Evolutionary conservation across 2,113 vertebrate genomes (phyloP).

Genomic region (Indicator indicator): DNA sequence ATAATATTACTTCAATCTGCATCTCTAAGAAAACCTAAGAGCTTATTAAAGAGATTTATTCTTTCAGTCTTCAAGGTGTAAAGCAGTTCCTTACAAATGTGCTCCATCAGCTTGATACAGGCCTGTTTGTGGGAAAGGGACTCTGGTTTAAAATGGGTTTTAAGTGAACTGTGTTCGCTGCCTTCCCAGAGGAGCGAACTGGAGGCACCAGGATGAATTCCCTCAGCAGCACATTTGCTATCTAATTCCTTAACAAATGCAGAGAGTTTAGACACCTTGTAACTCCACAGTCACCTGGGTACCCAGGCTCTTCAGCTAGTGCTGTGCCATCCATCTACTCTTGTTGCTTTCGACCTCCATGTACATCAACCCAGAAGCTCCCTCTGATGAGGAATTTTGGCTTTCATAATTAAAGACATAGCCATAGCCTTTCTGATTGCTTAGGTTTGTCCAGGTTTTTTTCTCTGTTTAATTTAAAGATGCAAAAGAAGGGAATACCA

Average conservation of each 20-base stretch:
- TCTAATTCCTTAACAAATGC: conserved; percentile 12
- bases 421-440: not conserved
- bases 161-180: not conserved
- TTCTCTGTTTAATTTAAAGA: not conserved
- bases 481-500: not conserved
- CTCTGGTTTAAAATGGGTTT: not conserved
- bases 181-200: not conserved
- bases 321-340: not conserved
- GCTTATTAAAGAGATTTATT: conserved; percentile 75
- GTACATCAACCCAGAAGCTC: not conserved
- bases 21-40: conserved; percentile 51
- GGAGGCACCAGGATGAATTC: not conserved
- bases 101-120: conserved; percentile 29
- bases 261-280: not conserved
- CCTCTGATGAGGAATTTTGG: not conserved
- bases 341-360: not conserved
- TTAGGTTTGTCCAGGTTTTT: not conserved
- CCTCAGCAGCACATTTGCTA: not conserved
- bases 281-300: not conserved
- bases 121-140: not conserved
- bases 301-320: not conserved
- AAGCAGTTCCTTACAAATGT: conserved; percentile 35
- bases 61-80: conserved; percentile 50
- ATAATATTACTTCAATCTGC: conserved; percentile 65
- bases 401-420: not conserved